phyloP scores from a whole-genome alignment of 2,797 vertebrate species.

The Enteromius anoplus region DNA sequence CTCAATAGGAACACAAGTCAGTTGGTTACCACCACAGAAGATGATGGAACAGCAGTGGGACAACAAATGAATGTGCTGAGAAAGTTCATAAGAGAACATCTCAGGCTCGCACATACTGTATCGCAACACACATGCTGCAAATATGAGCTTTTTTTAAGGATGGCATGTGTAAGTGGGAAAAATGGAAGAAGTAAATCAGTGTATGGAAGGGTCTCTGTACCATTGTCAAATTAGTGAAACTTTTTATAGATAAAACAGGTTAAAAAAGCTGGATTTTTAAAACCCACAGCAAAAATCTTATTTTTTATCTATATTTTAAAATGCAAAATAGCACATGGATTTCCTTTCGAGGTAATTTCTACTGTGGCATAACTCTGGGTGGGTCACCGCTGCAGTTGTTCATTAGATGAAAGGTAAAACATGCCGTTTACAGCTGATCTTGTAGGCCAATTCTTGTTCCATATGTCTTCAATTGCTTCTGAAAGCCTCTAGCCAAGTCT shows the following conservation, averaged over 20 bases:
- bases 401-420: not conserved
- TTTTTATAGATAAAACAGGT: not conserved
- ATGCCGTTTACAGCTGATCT: not conserved
- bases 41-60: constrained; percentile 71
- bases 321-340: not conserved
- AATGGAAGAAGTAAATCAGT: not conserved
- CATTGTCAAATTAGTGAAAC: not conserved
- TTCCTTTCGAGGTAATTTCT: not conserved
- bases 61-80: constrained; percentile 61
- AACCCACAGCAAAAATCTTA: not conserved
- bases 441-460: constrained; percentile 2
- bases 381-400: not conserved
- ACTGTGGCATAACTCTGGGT: not conserved
- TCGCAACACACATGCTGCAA: not conserved
- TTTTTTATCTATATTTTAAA: not conserved
- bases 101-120: not conserved
- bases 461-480: constrained; percentile 33
- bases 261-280: not conserved
- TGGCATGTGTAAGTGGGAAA: constrained; percentile 7
- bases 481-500: constrained; percentile 18
- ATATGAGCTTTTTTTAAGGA: not conserved
- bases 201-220: not conserved
- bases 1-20: constrained; percentile 76
- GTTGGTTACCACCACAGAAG: constrained; percentile 76
- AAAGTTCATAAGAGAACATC: constrained; percentile 38